Base-by-base conservation (phyloP, 2,797 vertebrate genomes). In the Brachyalestes nurse region DNA sequence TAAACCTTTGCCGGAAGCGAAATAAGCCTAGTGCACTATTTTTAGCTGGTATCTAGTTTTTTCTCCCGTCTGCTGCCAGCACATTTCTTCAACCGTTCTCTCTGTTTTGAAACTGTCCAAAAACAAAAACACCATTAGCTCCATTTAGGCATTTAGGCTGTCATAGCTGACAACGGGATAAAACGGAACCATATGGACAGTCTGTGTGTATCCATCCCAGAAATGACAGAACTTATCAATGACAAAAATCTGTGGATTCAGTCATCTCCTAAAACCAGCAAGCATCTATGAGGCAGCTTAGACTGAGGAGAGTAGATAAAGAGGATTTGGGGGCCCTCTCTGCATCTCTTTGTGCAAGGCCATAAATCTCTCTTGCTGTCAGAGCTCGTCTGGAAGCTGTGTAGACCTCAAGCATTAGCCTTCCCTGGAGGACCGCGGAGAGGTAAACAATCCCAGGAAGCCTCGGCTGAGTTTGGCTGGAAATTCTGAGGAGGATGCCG, bases 341-440 rank as follows among this genome's bases (percentile, higher is more conserved):
- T 74, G 42, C 57, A 42, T 77, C 57, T 87, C 51, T 71, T 78
- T 82, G 53, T 69, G 60, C 75, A 57, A 40, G 70, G 47, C 77
- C 57, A 73, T 79, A 83, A 86, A 83, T 86, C 76, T 75, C 61
- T 60, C 60, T 58, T 16, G 10, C 69, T 69, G 38, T 72, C 65
- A 78, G 75, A 58, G 23, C 58, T 53, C 47, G 57, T 28, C 75
- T 77, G 42, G 51, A 73, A 23, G 42, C 51, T 65, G 13, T 67
- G 40, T 73, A 19, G 17, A 45, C 73, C 49, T 21, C 49, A 1
- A 64, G 67, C 49, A 47, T 72, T 77, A 57, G 67, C 60, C 74
- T 13, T 77, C 60, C 21, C 57, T 7, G 12, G 66, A 71, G 73
- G 28, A 16, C 17, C 2, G 2, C 28, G 2, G 28, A 5, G 28